These are phyloP conservation scores for Petrolisthes manimaculis DNA, from an alignment of 2,888 invertebrate genomes.

Conservation along the genomic window DNA sequence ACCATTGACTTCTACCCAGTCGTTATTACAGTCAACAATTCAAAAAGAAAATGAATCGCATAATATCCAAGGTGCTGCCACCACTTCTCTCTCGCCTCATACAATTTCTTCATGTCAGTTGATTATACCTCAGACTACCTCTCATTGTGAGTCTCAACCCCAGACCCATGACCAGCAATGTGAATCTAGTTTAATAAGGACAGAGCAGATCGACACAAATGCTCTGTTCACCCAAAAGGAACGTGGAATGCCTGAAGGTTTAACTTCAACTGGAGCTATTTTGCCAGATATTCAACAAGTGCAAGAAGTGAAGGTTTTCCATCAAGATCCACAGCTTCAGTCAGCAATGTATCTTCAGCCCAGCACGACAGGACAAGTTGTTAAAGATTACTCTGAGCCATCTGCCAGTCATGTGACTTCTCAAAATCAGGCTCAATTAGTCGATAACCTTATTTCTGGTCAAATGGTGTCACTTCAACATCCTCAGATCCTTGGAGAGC, in stretches of 20 bases:
- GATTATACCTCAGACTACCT: too few species aligned
- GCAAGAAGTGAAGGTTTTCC: not conserved
- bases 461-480: not conserved
- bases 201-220: too few species aligned
- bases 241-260: not conserved
- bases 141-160: too few species aligned
- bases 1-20: too few species aligned
- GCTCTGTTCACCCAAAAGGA: too few species aligned
- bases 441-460: not conserved
- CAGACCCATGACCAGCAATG: too few species aligned
- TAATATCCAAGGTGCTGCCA: too few species aligned
- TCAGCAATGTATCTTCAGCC: not conserved
- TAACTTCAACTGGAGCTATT: not conserved
- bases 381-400: not conserved
- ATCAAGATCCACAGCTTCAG: slow-evolving; percentile 6
- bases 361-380: not conserved
- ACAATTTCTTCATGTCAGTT: too few species aligned
- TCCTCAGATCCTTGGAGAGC: slow-evolving; percentile 32
- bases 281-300: not conserved
- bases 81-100: too few species aligned
- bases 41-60: too few species aligned
- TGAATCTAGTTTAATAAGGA: too few species aligned
- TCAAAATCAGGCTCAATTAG: not conserved
- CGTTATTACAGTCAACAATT: too few species aligned
- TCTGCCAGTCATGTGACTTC: not conserved